phyloP scores from a whole-genome alignment of 2,797 vertebrate species.

The Macroramphosus scolopax region DNA sequence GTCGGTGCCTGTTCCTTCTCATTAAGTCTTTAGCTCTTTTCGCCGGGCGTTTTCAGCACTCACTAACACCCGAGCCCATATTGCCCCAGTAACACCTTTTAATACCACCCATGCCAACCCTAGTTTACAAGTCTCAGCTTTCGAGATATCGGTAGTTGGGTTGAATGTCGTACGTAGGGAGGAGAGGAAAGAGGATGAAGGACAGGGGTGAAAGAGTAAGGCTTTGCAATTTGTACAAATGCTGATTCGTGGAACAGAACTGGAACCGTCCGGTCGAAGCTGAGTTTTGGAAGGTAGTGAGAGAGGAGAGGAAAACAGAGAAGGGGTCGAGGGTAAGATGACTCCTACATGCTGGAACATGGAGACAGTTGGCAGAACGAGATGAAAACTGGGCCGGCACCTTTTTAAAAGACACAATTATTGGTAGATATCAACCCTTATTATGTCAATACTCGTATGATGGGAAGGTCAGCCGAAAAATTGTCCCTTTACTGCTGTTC shows the following conservation, averaged over 20 bases:
- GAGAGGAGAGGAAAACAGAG: slow-evolving; percentile 29
- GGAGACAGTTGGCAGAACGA: slow-evolving; percentile 41
- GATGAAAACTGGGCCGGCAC: slow-evolving; percentile 22
- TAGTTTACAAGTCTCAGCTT: slow-evolving; percentile 54
- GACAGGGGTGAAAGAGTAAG: slow-evolving; percentile 4
- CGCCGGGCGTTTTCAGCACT: slow-evolving; percentile 26
- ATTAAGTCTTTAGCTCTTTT: slow-evolving; percentile 11
- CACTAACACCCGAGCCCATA: slow-evolving; percentile 49
- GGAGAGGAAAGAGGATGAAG: slow-evolving; percentile 14
- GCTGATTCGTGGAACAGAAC: slow-evolving; percentile 45
- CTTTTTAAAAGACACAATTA: slow-evolving; percentile 29
- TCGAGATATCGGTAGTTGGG: slow-evolving; percentile 31
- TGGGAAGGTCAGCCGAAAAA: slow-evolving; percentile 20
- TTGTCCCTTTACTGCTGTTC: slow-evolving; percentile 15
- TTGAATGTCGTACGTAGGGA: slow-evolving; percentile 17
- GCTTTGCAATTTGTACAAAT: slow-evolving; percentile 5
- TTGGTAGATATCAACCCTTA: slow-evolving; percentile 34
- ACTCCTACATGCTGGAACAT: slow-evolving; percentile 40
- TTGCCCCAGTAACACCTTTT: slow-evolving; percentile 66
- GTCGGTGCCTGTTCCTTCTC: slow-evolving; percentile 10
- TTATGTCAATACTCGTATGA: slow-evolving; percentile 35
- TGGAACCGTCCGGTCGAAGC: slow-evolving; percentile 38
- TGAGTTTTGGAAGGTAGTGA: slow-evolving; percentile 8
- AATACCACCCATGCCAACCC: slow-evolving; percentile 49
- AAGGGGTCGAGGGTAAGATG: slow-evolving; percentile 56